A percentile compares a stretch with the other conserved stretches of the same genome.
phyloP scores from a whole-genome alignment of 2,113 vertebrate genomes.

The Nothoprocta pentlandii region DNA sequence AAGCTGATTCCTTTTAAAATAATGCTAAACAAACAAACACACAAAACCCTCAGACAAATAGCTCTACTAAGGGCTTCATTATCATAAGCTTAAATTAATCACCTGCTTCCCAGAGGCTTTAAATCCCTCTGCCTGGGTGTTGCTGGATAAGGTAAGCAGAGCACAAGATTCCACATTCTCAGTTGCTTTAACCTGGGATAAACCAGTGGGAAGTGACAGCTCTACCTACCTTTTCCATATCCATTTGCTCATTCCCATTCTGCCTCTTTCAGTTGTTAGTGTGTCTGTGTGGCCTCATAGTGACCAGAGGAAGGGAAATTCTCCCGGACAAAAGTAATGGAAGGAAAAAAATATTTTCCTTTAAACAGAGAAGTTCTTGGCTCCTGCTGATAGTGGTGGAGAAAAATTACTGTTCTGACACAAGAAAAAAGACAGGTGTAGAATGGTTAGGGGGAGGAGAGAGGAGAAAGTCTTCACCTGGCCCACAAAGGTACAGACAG shows the following conservation, averaged over 20 bases:
- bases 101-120: not conserved
- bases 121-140: not conserved
- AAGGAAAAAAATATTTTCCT: too few relatives aligned
- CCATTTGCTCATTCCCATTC: too few relatives aligned
- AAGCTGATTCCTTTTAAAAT: not conserved
- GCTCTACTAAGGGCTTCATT: not conserved
- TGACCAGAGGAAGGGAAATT: too few relatives aligned
- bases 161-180: not conserved
- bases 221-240: not conserved
- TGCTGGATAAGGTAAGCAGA: not conserved
- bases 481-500: fast-evolving
- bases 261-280: too few relatives aligned
- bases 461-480: not conserved
- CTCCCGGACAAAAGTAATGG: too few relatives aligned
- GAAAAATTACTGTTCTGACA: too few relatives aligned
- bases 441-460: too few relatives aligned
- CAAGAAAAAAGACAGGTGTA: too few relatives aligned
- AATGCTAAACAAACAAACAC: too few relatives aligned
- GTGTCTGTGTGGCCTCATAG: too few relatives aligned
- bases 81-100: not conserved
- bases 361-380: too few relatives aligned
- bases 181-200: not conserved
- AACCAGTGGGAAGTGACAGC: not conserved
- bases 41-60: not conserved
- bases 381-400: too few relatives aligned